A percentile compares a stretch with the other conserved stretches of the same genome.
Conservation (phyloP, 2,797 vertebrate species). For the Meda fulgida region DNA sequence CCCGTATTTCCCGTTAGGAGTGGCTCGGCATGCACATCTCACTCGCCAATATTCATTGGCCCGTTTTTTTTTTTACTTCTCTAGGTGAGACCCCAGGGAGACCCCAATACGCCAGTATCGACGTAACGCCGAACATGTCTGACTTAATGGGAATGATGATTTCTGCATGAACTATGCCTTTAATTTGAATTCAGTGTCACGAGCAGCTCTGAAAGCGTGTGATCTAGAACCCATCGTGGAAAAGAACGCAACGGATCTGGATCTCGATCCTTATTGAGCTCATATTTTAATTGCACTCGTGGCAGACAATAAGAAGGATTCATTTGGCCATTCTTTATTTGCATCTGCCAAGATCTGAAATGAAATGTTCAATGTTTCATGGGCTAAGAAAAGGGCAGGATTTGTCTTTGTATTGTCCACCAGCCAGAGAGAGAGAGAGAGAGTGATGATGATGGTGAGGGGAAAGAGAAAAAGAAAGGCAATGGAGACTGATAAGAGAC, state of each 20-base stretch:
- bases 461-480: conserved; percentile 48
- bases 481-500: conserved; percentile 44
- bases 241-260: conserved; percentile 73
- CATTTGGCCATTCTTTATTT: conserved; percentile 99
- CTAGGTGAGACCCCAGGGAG: too few species aligned
- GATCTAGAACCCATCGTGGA: not conserved
- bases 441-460: conserved; percentile 32
- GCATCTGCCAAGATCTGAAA: conserved; percentile 97
- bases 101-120: too few species aligned
- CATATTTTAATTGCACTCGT: conserved; percentile 77
- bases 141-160: too few species aligned
- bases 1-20: too few species aligned
- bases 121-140: too few species aligned
- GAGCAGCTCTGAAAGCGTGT: not conserved
- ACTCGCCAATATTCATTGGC: too few species aligned
- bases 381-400: conserved; percentile 96
- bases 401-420: conserved; percentile 97
- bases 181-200: too few species aligned
- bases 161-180: too few species aligned
- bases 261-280: conserved; percentile 21
- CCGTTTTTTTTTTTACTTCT: too few species aligned
- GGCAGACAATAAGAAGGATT: conserved; percentile 97
- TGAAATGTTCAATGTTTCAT: conserved; percentile 99
- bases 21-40: too few species aligned
- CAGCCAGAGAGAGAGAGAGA: conserved; percentile 63